Evolutionary conservation across 2,797 vertebrate genomes (phyloP).

Genomic region (Spea hammondii): DNA sequence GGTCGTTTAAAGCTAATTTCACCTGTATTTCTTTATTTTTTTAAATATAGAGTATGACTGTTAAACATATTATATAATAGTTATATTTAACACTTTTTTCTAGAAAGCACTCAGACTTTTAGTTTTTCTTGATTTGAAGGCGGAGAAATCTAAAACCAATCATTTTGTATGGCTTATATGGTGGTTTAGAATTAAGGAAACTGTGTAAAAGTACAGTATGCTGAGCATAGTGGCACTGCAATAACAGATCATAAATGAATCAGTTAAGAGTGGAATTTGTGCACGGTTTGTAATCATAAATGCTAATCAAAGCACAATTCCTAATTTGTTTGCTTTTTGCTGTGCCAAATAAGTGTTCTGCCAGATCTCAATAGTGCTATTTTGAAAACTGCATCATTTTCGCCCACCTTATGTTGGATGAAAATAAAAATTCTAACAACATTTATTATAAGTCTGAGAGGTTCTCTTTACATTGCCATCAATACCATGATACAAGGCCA

Average conservation of each 20-base stretch:
- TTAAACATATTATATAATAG: too few relatives aligned
- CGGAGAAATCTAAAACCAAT: too few relatives aligned
- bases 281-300: constrained; percentile 43
- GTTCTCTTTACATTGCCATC: not conserved
- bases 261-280: constrained; percentile 35
- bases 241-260: constrained; percentile 29
- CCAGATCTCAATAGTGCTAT: constrained; percentile 40
- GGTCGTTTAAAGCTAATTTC: too few relatives aligned
- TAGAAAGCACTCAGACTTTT: too few relatives aligned
- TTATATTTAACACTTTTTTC: too few relatives aligned
- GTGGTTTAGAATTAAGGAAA: not conserved
- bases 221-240: constrained; percentile 23
- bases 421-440: constrained; percentile 20
- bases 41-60: too few relatives aligned
- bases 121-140: too few relatives aligned
- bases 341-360: constrained; percentile 46
- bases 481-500: not conserved
- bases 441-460: constrained; percentile 10
- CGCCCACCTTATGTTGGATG: constrained; percentile 3
- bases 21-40: too few relatives aligned
- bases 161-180: not conserved
- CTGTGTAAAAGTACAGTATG: not conserved
- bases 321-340: constrained; percentile 47
- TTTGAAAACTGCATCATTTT: constrained; percentile 23
- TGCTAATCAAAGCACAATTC: constrained; percentile 47